Base-by-base conservation (phyloP, 2,888 invertebrate species). In the Byasa hedistus region DNA sequence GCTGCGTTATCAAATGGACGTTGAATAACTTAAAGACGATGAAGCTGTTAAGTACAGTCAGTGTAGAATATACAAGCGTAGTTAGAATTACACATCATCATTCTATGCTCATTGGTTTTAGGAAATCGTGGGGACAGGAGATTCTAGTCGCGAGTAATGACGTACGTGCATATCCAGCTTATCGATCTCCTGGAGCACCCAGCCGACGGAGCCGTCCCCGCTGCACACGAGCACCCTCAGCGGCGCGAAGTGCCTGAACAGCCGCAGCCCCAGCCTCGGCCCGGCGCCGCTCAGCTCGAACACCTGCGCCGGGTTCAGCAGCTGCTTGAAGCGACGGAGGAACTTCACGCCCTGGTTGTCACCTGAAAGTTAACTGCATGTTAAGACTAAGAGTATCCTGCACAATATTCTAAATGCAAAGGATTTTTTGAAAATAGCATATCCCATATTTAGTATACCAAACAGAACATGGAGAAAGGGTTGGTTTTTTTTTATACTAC, bases 301-400 rank as follows among this genome's bases (percentile, higher is more conserved):
- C 69, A 99, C 98, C 92, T 99, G 99, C 68, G 98, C 98, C 19
- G 99, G 99, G 91, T 99, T 99, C 68, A 99, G 93, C 66, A 99
- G 93, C 86, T 98, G 98, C 85, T 97, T 98, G 91, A 99, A 98
- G 71, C 98, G 94, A 64, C 98, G 94, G 72, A 99, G 93, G 92
- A 99, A 98, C 89, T 98, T 98, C 44, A 98, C 95, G 70, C 99
- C 99, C 87, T 99, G 99, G 92, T 98, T 98, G 93, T 99, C 99
- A 76, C 99, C 98, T 94, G 76, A 15, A 44, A 27, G 22, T 19
- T 48, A 48, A 32, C 32, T 32, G 8, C 32, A 10, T 32, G 32
- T 32, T 32, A 32, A 8, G 8, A 7, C 32, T 10, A 32, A 32
- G 32, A 32, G 32, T n/a, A n/a, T n/a, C n/a, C n/a, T n/a, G n/a